A percentile compares a stretch with the other conserved stretches of the same genome.
phyloP scores from a whole-genome alignment of 2,888 invertebrate genomes.

The Ectemnius continuus region DNA sequence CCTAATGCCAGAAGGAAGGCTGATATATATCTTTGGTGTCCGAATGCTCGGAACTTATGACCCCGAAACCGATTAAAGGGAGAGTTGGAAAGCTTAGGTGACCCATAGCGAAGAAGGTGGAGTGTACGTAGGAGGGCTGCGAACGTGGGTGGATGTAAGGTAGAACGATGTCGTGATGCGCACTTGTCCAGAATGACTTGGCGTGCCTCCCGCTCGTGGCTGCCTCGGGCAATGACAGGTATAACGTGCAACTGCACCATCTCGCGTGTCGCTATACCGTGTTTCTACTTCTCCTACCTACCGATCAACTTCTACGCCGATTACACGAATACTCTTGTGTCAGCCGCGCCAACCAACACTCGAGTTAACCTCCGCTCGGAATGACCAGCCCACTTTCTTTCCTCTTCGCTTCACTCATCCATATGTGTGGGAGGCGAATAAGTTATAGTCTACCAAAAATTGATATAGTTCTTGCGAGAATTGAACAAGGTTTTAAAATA shows the following conservation, averaged over 20 bases:
- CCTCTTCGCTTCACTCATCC: too few species aligned
- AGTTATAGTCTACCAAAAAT: too few species aligned
- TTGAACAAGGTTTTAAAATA: too few species aligned
- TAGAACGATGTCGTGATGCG: conserved; percentile 62
- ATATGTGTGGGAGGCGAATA: too few species aligned
- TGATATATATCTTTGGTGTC: neutral
- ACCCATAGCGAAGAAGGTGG: conserved; percentile 50
- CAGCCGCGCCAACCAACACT: too few species aligned
- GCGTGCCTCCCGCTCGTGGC: conserved; percentile 67
- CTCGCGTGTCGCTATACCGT: conserved; percentile 27
- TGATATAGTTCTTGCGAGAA: too few species aligned
- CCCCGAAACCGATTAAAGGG: neutral
- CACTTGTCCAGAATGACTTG: conserved; percentile 64
- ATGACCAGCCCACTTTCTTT: too few species aligned
- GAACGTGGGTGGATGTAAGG: conserved; percentile 57
- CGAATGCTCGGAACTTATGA: neutral
- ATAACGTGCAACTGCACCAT: conserved; percentile 48
- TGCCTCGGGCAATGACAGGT: conserved; percentile 65
- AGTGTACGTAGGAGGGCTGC: conserved; percentile 40
- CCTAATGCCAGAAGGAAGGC: too few species aligned
- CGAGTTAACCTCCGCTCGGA: too few species aligned
- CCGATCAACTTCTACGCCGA: neutral
- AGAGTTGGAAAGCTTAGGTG: conserved; percentile 46
- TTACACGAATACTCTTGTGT: too few species aligned
- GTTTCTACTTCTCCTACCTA: conserved; percentile 31